A percentile compares a stretch with the other conserved stretches of the same genome.
Conservation (phyloP, 2,113 vertebrate species). For the Pterophyllum scalare region DNA sequence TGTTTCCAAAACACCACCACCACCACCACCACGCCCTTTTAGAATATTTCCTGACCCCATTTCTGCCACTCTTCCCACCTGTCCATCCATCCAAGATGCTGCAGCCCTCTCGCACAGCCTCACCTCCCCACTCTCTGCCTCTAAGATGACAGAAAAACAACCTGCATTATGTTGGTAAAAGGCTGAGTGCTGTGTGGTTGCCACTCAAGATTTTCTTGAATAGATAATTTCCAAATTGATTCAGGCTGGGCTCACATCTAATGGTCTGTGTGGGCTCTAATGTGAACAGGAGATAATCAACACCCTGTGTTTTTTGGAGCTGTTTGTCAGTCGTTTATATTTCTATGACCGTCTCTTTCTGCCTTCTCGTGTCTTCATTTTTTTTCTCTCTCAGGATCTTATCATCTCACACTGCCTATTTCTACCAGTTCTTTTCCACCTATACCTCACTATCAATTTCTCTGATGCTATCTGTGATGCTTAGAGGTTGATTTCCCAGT, state of each 20-base stretch:
- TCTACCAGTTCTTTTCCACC: conserved; percentile 2
- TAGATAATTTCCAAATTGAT: conserved; percentile 61
- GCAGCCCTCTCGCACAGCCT: conserved; percentile 39
- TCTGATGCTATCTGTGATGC: conserved; percentile 50
- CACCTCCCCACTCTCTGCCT: conserved; percentile 25
- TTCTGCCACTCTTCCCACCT: conserved; percentile 57
- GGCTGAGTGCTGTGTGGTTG: conserved; percentile 35
- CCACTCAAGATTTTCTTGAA: conserved; percentile 63
- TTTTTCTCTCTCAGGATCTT: conserved; percentile 4
- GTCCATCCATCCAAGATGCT: conserved; percentile 44
- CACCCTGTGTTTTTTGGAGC: conserved; percentile 40
- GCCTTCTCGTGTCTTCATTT: background rate
- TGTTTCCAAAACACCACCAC: conserved; percentile 55
- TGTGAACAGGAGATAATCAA: conserved; percentile 55
- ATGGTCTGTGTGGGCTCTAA: conserved; percentile 66
- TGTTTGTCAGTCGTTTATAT: conserved; percentile 41
- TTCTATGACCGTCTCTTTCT: conserved; percentile 31
- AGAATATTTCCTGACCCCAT: conserved; percentile 44
- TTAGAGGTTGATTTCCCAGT: conserved; percentile 66
- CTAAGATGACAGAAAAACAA: conserved; percentile 29
- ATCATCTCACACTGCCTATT: conserved; percentile 15
- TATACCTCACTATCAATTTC: conserved; percentile 22
- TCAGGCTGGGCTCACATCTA: conserved; percentile 49
- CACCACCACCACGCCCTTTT: conserved; percentile 44
- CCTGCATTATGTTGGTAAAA: conserved; percentile 31